Conservation (phyloP, 2,888 invertebrate species). For the Hecatera dysodea region DNA sequence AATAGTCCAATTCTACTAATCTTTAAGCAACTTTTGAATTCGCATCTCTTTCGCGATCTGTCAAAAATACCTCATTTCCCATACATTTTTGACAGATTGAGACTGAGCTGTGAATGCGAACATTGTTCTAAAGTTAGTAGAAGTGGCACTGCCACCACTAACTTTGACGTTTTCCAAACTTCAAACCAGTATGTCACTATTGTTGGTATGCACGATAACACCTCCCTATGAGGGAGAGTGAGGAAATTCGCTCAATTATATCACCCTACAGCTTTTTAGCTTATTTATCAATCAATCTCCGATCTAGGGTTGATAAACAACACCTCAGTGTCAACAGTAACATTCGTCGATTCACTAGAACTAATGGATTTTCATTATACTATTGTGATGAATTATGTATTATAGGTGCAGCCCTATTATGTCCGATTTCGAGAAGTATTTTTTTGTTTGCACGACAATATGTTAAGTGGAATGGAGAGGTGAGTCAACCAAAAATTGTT, state of each 20-base stretch:
- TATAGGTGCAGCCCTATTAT: constrained; percentile 55
- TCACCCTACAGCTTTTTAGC: constrained; percentile 86
- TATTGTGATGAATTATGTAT: constrained; percentile 52
- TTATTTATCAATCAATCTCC: constrained; percentile 89
- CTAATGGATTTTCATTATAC: constrained; percentile 75
- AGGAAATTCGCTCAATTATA: constrained; percentile 90
- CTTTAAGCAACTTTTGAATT: no score
- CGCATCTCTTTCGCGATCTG: no score
- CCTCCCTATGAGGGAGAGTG: constrained; percentile 78
- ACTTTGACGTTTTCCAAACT: constrained; percentile 2
- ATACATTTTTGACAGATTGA: no score
- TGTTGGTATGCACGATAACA: constrained; percentile 78
- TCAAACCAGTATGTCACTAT: constrained; percentile 72
- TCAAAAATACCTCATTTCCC: no score
- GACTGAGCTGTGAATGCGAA: no score
- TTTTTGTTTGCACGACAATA: constrained; percentile 4
- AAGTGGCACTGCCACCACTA: no score
- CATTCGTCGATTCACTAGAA: constrained; percentile 74
- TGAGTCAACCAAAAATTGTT: not conserved
- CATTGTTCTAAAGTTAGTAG: no score
- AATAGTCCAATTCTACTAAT: no score
- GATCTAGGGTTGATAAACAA: constrained; percentile 83
- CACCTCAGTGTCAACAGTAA: constrained; percentile 78
- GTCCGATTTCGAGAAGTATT: not conserved
- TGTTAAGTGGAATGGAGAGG: constrained; percentile 1